These are phyloP conservation scores for Colletes collaris DNA, from an alignment of 2,888 invertebrate genomes.

Conservation along the genomic window DNA sequence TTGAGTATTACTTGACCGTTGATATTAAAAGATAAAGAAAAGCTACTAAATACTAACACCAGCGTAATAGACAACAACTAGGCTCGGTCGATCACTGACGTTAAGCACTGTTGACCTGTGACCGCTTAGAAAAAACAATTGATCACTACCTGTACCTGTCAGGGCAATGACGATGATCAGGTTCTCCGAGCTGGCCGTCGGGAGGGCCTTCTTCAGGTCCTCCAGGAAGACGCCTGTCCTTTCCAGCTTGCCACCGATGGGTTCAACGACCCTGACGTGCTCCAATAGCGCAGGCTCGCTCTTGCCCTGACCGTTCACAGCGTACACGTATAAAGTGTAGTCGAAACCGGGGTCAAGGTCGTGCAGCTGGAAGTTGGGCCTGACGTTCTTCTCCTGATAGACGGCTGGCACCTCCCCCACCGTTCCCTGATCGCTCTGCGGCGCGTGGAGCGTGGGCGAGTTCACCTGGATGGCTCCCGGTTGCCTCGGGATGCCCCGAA, in stretches of 20 bases:
- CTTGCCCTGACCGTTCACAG: conserved; percentile 91
- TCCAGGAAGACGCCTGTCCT: conserved; percentile 73
- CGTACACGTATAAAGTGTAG: conserved; percentile 92
- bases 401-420: conserved; percentile 74
- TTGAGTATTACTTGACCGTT: too few relatives aligned
- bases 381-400: conserved; percentile 77
- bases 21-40: too few relatives aligned
- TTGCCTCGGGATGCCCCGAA: conserved; percentile 80
- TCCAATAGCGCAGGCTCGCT: conserved; percentile 90
- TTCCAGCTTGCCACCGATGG: conserved; percentile 73
- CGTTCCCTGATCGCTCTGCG: conserved; percentile 76
- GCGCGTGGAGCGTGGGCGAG: conserved; percentile 78
- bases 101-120: too few relatives aligned
- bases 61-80: too few relatives aligned
- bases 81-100: too few relatives aligned
- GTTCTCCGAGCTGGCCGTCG: conserved; percentile 71
- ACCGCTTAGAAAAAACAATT: too few relatives aligned
- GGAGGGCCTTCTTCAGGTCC: conserved; percentile 76
- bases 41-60: too few relatives aligned
- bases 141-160: conserved; percentile 72
- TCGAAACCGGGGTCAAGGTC: conserved; percentile 90
- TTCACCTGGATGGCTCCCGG: conserved; percentile 77
- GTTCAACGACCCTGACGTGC: conserved; percentile 84
- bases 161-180: conserved; percentile 78
- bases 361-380: conserved; percentile 89